These are phyloP conservation scores for Pelecanoides urinatrix DNA, from an alignment of 2,113 vertebrate species.

Conservation along the genomic window DNA sequence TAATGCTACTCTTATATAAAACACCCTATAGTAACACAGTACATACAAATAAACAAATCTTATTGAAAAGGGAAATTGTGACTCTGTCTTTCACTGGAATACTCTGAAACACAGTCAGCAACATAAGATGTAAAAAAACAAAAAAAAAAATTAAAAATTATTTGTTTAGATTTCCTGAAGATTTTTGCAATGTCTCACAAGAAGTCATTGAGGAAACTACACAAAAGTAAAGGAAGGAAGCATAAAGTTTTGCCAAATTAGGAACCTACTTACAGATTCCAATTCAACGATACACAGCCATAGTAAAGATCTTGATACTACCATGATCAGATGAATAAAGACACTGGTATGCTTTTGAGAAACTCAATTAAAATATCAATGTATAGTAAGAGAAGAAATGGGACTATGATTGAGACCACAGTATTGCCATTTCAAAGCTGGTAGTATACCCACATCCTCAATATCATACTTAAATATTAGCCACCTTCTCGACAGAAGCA, in stretches of 20 bases:
- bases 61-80: not conserved
- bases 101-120: not conserved
- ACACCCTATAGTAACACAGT: not conserved
- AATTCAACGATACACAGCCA: rapidly evolving
- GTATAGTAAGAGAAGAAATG: not conserved
- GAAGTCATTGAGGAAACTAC: not conserved
- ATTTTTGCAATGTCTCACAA: not conserved
- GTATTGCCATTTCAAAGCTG: not conserved
- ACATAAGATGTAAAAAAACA: not conserved
- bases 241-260: not conserved
- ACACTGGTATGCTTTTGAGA: not conserved
- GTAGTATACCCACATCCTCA: not conserved
- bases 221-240: not conserved
- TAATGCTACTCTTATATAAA: not conserved
- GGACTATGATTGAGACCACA: not conserved
- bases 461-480: not conserved
- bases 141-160: not conserved
- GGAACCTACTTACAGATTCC: not conserved
- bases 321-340: not conserved
- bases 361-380: not conserved
- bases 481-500: not conserved
- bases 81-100: not conserved
- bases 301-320: not conserved
- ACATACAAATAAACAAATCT: not conserved
- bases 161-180: not conserved